These are phyloP conservation scores for Coregonus clupeaformis DNA, from an alignment of 2,113 vertebrate genomes.

Conservation along the genomic window DNA sequence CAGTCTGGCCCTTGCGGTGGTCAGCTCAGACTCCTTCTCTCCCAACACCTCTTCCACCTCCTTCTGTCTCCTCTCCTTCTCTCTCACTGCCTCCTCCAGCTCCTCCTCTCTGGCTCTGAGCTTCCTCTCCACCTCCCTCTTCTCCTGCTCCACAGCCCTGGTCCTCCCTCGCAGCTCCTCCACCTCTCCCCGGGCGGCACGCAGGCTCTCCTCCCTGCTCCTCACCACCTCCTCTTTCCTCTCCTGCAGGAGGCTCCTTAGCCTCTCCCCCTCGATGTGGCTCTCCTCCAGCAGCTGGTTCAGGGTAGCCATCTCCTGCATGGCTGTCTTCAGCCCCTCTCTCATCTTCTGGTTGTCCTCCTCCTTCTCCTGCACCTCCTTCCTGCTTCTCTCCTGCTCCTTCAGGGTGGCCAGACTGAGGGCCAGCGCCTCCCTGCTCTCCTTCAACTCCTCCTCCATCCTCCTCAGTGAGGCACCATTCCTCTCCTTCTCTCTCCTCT, in stretches of 20 bases:
- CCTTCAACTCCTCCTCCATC: conserved; percentile 32
- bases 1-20: conserved; percentile 16
- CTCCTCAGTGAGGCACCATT: conserved; percentile 18
- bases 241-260: conserved; percentile 52
- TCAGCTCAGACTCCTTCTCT: conserved; percentile 20
- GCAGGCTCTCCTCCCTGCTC: conserved; percentile 38
- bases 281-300: conserved; percentile 66
- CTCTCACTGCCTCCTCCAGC: conserved; percentile 2
- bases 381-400: conserved; percentile 33
- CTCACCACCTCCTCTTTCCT: conserved; percentile 51
- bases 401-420: conserved; percentile 26
- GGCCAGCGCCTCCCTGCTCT: conserved; percentile 18
- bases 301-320: conserved; percentile 62
- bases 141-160: conserved; percentile 46
- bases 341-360: conserved; percentile 54
- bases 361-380: conserved; percentile 47
- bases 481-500: conserved; percentile 36
- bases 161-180: conserved; percentile 50
- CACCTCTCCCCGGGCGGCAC: conserved; percentile 20
- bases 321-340: conserved; percentile 45
- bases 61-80: not conserved
- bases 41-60: not conserved
- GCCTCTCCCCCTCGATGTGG: conserved; percentile 59
- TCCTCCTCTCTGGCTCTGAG: conserved; percentile 5
- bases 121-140: conserved; percentile 25